These are phyloP conservation scores for Eristalis pertinax DNA, from an alignment of 2,888 invertebrate genomes.

Conservation along the genomic window DNA sequence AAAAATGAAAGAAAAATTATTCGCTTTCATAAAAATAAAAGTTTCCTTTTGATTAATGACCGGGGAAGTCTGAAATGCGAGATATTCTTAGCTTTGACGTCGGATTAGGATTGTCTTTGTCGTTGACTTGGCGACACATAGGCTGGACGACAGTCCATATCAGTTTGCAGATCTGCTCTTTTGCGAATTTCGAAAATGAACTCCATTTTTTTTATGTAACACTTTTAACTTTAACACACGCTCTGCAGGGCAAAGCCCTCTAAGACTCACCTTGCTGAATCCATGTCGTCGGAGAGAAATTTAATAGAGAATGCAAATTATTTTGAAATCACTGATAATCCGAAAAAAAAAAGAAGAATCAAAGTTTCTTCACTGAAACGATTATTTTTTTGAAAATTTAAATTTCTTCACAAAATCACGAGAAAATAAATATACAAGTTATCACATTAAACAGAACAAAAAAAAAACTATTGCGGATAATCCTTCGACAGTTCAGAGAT, in stretches of 20 bases:
- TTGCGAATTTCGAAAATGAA: no score
- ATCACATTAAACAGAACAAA: conserved; percentile 35
- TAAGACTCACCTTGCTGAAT: conserved; percentile 63
- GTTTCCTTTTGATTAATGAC: conserved; percentile 23
- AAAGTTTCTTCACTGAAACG: conserved; percentile 7
- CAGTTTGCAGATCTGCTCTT: neutral
- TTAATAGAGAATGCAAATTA: conserved; percentile 18
- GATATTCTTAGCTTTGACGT: conserved; percentile 32
- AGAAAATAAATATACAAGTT: conserved; percentile 23
- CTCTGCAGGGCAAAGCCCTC: neutral
- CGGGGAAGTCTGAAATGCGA: conserved; percentile 8
- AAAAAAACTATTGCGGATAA: conserved; percentile 18
- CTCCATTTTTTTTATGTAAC: neutral
- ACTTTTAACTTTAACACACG: neutral
- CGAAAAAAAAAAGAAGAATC: conserved; percentile 32
- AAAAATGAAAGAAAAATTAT: neutral
- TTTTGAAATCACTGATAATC: conserved; percentile 58
- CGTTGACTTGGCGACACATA: conserved; percentile 3
- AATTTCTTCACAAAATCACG: conserved; percentile 44
- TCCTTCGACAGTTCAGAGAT: conserved; percentile 49
- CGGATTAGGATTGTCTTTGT: conserved; percentile 6
- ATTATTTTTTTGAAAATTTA: conserved; percentile 17
- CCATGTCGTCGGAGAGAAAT: conserved; percentile 52
- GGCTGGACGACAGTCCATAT: conserved; percentile 2
- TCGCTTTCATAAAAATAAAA: neutral